Evolutionary conservation across 1,140 invertebrate species (phyloP).

Genomic region (Drosophila albomicans): DNA sequence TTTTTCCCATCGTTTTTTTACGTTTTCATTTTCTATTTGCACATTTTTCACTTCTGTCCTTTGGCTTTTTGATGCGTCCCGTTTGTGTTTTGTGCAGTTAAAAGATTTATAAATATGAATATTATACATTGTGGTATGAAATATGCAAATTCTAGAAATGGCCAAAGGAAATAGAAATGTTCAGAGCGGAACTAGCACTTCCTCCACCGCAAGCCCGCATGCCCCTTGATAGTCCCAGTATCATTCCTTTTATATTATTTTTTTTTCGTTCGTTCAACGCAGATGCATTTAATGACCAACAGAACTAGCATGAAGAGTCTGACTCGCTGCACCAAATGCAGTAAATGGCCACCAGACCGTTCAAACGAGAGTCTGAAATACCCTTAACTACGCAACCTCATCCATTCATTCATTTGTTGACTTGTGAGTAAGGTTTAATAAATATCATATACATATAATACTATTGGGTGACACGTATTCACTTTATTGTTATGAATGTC

Average conservation of each 20-base stretch:
- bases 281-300: slow-evolving; percentile 76
- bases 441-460: too few relatives aligned
- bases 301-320: slow-evolving; percentile 35
- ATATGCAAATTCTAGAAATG: slow-evolving; percentile 80
- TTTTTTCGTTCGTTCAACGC: slow-evolving; percentile 40
- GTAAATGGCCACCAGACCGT: slow-evolving; percentile 44
- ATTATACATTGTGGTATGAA: slow-evolving; percentile 82
- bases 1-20: slow-evolving; percentile 41
- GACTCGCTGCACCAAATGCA: slow-evolving; percentile 67
- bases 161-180: slow-evolving; percentile 80
- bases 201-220: not conserved
- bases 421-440: not conserved
- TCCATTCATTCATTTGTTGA: not conserved
- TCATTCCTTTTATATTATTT: slow-evolving; percentile 41
- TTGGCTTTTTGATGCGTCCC: slow-evolving; percentile 76
- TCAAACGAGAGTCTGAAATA: slow-evolving; percentile 44
- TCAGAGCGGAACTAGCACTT: slow-evolving; percentile 59
- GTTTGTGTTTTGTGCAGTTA: slow-evolving; percentile 79
- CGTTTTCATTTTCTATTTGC: slow-evolving; percentile 79
- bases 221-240: slow-evolving; percentile 10
- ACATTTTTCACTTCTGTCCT: slow-evolving; percentile 74
- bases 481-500: too few relatives aligned
- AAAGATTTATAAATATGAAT: slow-evolving; percentile 84
- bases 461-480: too few relatives aligned
- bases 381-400: slow-evolving; percentile 13